Percentiles rank a stretch among this genome's conserved stretches.
phyloP scores from a whole-genome alignment of 2,888 invertebrate genomes.

The Pseudococcus viburni region DNA sequence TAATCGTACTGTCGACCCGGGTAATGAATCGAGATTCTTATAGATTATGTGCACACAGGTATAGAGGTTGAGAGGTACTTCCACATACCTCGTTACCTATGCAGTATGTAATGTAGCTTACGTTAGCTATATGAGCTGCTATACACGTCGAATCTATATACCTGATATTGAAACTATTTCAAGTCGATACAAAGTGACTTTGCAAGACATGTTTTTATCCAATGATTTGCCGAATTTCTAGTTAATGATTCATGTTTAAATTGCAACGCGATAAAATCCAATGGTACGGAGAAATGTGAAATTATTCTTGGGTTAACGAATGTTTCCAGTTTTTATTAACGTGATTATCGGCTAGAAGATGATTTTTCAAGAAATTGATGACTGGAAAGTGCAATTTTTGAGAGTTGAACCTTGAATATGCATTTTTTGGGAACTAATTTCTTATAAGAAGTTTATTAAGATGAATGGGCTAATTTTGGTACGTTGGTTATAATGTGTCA shows the following conservation, averaged over 20 bases:
- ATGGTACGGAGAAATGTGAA: not conserved
- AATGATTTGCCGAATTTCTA: conserved; percentile 6
- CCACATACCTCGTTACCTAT: not conserved
- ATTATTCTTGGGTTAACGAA: not conserved
- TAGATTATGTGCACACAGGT: not conserved
- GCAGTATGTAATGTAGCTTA: no score
- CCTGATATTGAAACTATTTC: not conserved
- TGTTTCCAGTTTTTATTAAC: no score
- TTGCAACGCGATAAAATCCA: not conserved
- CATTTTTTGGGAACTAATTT: no score
- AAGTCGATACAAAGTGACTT: not conserved
- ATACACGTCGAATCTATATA: not conserved
- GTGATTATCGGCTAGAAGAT: no score
- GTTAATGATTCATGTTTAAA: not conserved
- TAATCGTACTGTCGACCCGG: not conserved
- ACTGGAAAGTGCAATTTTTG: no score
- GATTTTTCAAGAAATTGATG: no score
- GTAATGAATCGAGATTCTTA: not conserved
- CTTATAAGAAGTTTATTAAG: no score
- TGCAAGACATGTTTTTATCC: not conserved
- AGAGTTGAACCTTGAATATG: no score
- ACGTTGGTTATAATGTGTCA: no score
- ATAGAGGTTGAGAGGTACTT: no score
- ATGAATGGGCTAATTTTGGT: no score
- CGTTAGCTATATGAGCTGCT: no score